These are phyloP conservation scores for Pterocles burchelli DNA, from an alignment of 2,113 vertebrate genomes.

Conservation along the genomic window DNA sequence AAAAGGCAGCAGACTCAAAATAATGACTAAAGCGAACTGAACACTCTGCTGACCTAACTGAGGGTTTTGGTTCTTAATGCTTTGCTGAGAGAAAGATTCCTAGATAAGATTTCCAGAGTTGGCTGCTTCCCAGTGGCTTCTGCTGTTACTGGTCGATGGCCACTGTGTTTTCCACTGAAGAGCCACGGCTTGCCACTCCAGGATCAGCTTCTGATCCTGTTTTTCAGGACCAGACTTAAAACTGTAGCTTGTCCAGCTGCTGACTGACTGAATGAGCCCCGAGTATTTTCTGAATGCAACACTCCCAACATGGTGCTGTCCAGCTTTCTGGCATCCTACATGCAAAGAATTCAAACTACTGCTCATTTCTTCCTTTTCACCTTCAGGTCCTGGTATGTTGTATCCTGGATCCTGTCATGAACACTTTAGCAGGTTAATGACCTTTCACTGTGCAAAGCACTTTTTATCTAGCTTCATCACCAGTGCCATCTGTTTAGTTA, in stretches of 20 bases:
- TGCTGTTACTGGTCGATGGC: background rate
- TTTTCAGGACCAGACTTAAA: background rate
- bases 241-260: background rate
- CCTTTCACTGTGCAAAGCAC: background rate
- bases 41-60: background rate
- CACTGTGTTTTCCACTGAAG: background rate
- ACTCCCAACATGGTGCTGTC: background rate
- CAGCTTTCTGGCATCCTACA: background rate
- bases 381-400: background rate
- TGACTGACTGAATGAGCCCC: background rate
- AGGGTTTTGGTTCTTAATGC: background rate
- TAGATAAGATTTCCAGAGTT: background rate
- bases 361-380: background rate
- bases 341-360: background rate
- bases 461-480: background rate
- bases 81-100: background rate
- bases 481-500: background rate
- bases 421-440: background rate
- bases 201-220: background rate
- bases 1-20: conserved; percentile 6
- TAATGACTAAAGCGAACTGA: background rate
- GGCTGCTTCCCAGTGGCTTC: background rate
- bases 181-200: background rate
- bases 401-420: background rate
- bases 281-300: background rate